Percentiles rank a stretch among this genome's conserved stretches.
Conservation (phyloP, 2,797 vertebrate genomes). For the Argyrosomus regius region DNA sequence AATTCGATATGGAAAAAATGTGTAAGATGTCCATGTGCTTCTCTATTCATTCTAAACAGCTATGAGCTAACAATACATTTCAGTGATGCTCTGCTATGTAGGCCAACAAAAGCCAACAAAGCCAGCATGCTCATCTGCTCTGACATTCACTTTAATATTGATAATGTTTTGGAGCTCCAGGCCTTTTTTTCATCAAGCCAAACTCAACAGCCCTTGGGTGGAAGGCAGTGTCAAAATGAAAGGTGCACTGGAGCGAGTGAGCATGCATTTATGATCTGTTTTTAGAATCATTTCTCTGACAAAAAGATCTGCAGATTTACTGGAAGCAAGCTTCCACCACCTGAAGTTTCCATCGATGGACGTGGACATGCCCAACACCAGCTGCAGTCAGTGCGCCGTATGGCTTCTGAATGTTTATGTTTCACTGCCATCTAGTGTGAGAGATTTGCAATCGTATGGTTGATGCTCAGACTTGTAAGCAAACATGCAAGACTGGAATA, state of each 20-base stretch:
- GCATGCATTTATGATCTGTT: slow-evolving; percentile 35
- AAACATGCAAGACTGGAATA: background rate
- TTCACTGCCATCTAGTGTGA: slow-evolving; percentile 77
- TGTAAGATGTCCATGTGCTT: slow-evolving; percentile 3
- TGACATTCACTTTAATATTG: slow-evolving; percentile 59
- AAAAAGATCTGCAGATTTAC: slow-evolving; percentile 36
- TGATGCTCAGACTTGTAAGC: background rate
- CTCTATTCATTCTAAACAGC: slow-evolving; percentile 20
- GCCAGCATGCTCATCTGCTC: slow-evolving; percentile 24
- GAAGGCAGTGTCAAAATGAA: slow-evolving; percentile 46
- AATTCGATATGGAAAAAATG: background rate
- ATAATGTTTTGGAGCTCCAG: slow-evolving; percentile 59
- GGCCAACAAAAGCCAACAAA: slow-evolving; percentile 42
- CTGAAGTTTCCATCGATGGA: slow-evolving; percentile 7
- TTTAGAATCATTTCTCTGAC: slow-evolving; percentile 27
- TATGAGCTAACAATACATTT: slow-evolving; percentile 24
- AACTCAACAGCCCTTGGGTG: slow-evolving; percentile 41
- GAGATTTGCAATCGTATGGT: slow-evolving; percentile 11
- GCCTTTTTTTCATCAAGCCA: slow-evolving; percentile 54
- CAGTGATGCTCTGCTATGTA: slow-evolving; percentile 38
- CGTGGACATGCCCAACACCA: background rate
- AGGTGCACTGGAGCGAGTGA: slow-evolving; percentile 44
- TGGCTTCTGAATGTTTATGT: slow-evolving; percentile 40
- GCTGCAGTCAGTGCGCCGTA: background rate
- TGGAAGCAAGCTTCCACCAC: slow-evolving; percentile 9